Evolutionary conservation across 2,113 vertebrate species (phyloP).

Genomic region (Jacana jacana): DNA sequence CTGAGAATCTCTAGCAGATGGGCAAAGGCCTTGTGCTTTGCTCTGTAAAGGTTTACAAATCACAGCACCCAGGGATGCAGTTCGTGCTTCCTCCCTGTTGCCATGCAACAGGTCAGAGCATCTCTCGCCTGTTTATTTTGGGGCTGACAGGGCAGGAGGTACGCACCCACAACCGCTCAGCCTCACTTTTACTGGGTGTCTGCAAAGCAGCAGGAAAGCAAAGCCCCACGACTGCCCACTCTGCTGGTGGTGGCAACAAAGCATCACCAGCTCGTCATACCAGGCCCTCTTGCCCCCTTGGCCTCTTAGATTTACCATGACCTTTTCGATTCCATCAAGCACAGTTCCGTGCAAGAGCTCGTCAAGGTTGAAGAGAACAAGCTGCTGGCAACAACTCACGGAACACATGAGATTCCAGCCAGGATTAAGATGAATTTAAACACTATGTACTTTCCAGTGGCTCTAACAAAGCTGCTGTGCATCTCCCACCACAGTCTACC

Average conservation of each 20-base stretch:
- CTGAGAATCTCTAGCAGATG: background rate
- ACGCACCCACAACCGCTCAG: background rate
- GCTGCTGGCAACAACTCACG: background rate
- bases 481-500: background rate
- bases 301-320: background rate
- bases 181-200: background rate
- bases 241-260: background rate
- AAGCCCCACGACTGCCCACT: background rate
- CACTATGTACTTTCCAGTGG: background rate
- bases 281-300: background rate
- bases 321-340: background rate
- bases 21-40: background rate
- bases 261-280: background rate
- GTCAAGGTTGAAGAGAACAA: background rate
- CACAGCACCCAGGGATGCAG: background rate
- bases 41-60: conserved; percentile 3
- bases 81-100: conserved; percentile 6
- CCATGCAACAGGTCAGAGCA: conserved; percentile 50
- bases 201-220: background rate
- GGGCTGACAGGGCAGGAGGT: background rate
- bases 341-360: background rate
- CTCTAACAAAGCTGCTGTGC: background rate
- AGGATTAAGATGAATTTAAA: background rate
- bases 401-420: background rate
- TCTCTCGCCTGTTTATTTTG: background rate